Conservation (phyloP, 2,113 vertebrate species). For the Motacilla alba region DNA sequence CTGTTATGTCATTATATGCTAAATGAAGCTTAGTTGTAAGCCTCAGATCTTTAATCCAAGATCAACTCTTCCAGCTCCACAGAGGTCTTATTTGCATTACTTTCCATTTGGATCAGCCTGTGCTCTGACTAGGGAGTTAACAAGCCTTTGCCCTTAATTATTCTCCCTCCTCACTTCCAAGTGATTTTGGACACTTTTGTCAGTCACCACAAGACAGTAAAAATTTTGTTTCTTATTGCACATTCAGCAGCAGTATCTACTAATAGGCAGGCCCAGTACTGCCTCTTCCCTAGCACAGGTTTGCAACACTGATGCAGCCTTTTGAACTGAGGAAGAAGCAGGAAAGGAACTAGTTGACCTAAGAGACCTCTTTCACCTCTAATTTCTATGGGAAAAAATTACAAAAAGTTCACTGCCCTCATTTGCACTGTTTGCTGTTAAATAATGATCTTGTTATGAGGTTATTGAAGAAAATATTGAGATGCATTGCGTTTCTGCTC, state of each 20-base stretch:
- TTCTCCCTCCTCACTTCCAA: background rate
- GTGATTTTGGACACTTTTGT: background rate
- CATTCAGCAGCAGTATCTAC: background rate
- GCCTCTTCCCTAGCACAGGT: background rate
- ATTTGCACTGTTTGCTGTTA: slow-evolving; percentile 5
- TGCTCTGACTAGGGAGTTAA: background rate
- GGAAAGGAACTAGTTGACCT: background rate
- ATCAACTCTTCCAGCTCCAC: slow-evolving; percentile 26
- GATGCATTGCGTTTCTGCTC: background rate
- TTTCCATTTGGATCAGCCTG: slow-evolving; percentile 23
- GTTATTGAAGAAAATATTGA: background rate
- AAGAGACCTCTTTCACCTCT: background rate
- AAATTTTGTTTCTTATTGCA: background rate
- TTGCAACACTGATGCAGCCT: background rate
- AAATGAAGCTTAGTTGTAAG: slow-evolving; percentile 51
- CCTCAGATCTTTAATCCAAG: slow-evolving; percentile 54
- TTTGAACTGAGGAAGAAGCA: background rate
- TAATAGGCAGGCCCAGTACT: background rate
- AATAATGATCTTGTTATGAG: slow-evolving; percentile 1
- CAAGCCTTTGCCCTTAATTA: background rate
- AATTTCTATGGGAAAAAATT: background rate
- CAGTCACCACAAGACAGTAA: background rate
- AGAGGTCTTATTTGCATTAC: slow-evolving; percentile 25
- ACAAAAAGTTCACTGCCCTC: background rate
- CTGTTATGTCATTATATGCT: background rate